phyloP scores from a whole-genome alignment of 2,888 invertebrate genomes.

The Steinernema hermaphroditum region DNA sequence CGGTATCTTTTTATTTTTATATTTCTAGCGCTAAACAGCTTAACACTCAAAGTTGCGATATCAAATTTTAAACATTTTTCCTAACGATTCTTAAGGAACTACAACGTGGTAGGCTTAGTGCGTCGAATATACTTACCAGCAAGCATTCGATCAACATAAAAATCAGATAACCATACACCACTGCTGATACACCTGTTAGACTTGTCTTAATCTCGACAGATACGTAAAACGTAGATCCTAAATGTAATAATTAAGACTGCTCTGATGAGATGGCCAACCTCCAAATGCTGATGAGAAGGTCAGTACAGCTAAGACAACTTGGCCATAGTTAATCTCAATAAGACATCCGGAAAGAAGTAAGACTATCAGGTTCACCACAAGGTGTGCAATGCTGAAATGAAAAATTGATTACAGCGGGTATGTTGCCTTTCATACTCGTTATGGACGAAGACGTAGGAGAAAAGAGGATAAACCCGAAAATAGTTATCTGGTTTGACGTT shows the following conservation, averaged over 20 bases:
- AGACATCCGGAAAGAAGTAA: background rate
- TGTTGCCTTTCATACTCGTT: background rate
- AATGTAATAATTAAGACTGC: background rate
- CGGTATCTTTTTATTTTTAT: no score
- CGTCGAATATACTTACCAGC: no score
- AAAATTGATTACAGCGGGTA: background rate
- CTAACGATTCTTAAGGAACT: no score
- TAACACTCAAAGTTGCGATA: no score
- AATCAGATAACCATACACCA: background rate
- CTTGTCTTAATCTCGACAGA: background rate
- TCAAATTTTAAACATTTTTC: no score
- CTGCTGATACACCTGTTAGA: background rate
- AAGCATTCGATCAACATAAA: no score
- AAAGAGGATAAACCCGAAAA: background rate
- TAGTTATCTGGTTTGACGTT: no score
- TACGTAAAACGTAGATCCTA: background rate
- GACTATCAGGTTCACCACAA: background rate
- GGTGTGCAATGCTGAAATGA: background rate
- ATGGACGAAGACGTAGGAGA: background rate
- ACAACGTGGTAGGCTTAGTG: no score
- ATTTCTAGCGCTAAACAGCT: no score
- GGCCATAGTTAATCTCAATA: background rate
- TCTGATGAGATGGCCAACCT: background rate
- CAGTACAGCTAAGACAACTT: background rate
- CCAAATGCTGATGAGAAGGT: background rate